Base-by-base conservation (phyloP, 1,140 invertebrate species). In the Pseudomyrmex concolor region DNA sequence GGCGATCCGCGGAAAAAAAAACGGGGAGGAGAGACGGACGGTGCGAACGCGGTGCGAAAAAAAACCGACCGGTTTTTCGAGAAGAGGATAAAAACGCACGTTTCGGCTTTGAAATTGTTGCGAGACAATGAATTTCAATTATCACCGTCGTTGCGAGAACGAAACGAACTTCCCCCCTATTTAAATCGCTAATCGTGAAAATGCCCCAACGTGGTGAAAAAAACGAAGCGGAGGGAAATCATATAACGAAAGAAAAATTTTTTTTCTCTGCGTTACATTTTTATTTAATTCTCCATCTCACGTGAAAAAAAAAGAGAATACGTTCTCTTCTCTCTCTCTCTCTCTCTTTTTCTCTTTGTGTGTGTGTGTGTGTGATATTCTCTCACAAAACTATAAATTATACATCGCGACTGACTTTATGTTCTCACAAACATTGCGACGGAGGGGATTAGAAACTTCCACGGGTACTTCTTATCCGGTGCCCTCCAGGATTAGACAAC, bases 111-210 rank as follows among this genome's bases (percentile, higher is more conserved):
- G 60, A 83, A 85, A 86, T 86, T 85, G 76, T 70, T 71, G 57
- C 77, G 71, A 85, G 86, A 89, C 88, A 89, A 55, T 83, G 85
- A 87, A 91, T 88, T 89, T 83, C 84, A 88, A 89, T 91, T 87
- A 89, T 81, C 85, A 34, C 43, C 10, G 50, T 66, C 12, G 68
- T 34, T 59, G 15, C 74, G 66, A 55, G 63, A 19, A 59, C 66
- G 51, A 67, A 86, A 87, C 34, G 34, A 34, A 34, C 34, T 34
- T 34, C 34, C 1, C 34, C 34, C 34, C 73, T 76, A 73, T 50
- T 60, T 9, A 34, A 68, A 77, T 70, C 64, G 64, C 57, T 59
- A 71, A 48, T 80, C 66, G 48, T 8, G 12, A 17, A 70, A 78
- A 9, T 17, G 25, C 34, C 9, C 34, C 34, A 2, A 15, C 50